phyloP scores from a whole-genome alignment of 2,113 vertebrate genomes.

The Bagarius yarrelli region DNA sequence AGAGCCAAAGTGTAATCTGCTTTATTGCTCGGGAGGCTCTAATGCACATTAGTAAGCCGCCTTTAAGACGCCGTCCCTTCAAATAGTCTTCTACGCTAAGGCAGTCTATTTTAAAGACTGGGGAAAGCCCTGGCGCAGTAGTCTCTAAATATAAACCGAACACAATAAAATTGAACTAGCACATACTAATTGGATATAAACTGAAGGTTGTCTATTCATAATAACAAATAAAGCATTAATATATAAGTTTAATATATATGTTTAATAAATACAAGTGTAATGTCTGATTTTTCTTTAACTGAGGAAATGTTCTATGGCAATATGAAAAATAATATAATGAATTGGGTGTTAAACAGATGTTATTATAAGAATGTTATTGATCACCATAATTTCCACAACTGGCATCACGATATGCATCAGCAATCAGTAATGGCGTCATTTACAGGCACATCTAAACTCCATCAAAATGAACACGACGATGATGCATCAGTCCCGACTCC shows the following conservation, averaged over 20 bases:
- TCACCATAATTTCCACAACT: slow-evolving; percentile 17
- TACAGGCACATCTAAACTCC: slow-evolving; percentile 29
- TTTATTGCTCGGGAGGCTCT: slow-evolving; percentile 11
- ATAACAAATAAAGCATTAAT: too few species aligned
- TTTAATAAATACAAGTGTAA: neutral
- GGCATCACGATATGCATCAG: slow-evolving; percentile 29
- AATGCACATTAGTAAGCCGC: slow-evolving; percentile 44
- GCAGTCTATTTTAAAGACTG: slow-evolving; percentile 34
- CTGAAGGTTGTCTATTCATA: neutral
- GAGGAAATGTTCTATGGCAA: slow-evolving; percentile 34
- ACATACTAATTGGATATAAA: neutral
- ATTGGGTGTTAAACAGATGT: slow-evolving; percentile 24
- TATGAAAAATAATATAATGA: slow-evolving; percentile 22
- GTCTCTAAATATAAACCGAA: neutral
- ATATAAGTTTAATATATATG: too few species aligned
- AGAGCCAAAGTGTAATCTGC: slow-evolving; percentile 13
- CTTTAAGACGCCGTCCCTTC: slow-evolving; percentile 41
- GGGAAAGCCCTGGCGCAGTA: slow-evolving; percentile 13
- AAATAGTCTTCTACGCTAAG: slow-evolving; percentile 38
- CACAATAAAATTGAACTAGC: neutral
- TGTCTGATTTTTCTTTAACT: neutral
- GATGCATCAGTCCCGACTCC: slow-evolving; percentile 35
- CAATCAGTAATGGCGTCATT: slow-evolving; percentile 39
- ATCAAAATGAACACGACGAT: slow-evolving; percentile 23
- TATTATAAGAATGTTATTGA: slow-evolving; percentile 31